Percentiles rank a stretch among this genome's conserved stretches.
These are phyloP conservation scores for Phoxinus phoxinus DNA, from an alignment of 2,113 vertebrate species.

Conservation along the genomic window DNA sequence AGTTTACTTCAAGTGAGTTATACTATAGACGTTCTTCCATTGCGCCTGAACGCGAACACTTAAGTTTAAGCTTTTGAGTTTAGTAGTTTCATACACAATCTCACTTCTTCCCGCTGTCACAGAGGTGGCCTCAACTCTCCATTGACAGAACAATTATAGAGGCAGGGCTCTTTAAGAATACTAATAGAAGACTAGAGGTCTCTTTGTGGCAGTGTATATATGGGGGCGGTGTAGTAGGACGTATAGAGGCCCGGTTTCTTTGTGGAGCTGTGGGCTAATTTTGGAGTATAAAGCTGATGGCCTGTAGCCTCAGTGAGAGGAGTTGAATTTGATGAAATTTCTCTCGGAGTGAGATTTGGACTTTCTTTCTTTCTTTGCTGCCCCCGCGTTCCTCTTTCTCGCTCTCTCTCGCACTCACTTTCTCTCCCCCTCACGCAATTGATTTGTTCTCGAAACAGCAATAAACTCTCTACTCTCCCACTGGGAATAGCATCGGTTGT, in stretches of 20 bases:
- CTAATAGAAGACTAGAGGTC: constrained; percentile 37
- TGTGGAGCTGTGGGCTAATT: constrained; percentile 56
- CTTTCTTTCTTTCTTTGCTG: constrained; percentile 31
- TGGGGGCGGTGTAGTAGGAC: constrained; percentile 52
- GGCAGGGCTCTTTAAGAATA: constrained; percentile 39
- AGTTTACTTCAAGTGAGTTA: background rate
- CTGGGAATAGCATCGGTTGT: constrained; percentile 45
- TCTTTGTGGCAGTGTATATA: constrained; percentile 6
- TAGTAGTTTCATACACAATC: background rate
- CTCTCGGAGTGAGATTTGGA: constrained; percentile 58
- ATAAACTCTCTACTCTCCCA: constrained; percentile 45
- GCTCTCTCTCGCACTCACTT: constrained; percentile 47
- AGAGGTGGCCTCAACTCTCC: constrained; percentile 14
- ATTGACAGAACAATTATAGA: constrained; percentile 36
- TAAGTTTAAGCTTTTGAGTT: background rate
- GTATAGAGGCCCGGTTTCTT: constrained; percentile 64
- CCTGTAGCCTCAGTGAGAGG: constrained; percentile 77
- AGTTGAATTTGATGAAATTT: constrained; percentile 72
- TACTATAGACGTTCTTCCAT: background rate
- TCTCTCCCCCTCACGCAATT: constrained; percentile 52
- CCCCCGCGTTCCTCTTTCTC: constrained; percentile 23
- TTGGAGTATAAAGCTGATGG: constrained; percentile 71
- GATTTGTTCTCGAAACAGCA: constrained; percentile 65
- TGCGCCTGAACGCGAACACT: background rate
- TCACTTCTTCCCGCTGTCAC: background rate